Evolutionary conservation across 2,888 invertebrate species (phyloP), one percentile per base, ranked within the genome.

Genomic region (Hemithea aestivaria): DNA sequence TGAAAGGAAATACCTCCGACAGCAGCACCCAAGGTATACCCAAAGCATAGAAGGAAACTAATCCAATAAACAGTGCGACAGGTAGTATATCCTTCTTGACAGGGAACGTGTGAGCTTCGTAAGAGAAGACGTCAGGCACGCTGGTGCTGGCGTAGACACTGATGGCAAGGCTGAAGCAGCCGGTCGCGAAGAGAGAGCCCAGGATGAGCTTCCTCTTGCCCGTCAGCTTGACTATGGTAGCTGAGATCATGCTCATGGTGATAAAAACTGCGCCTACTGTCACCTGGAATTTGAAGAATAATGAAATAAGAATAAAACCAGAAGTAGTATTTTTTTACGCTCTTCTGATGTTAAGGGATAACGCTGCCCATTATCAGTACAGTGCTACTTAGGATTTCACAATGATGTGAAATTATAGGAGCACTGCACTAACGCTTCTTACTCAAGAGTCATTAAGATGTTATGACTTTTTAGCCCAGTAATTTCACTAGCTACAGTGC

Each of bases 1-100:
- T 89, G 48, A 89, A 87, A 0, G 90, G 89, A 51, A 90, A 90
- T 1, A 90, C 84, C 63, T 90, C 90, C 10, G 89, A 88, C 7
- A 90, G 51, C 41, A 90, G 55, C 40, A 89, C 79, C 90, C 90
- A 90, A 0, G 90, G 90, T 46, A 89, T 82, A 0, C 83, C 85
- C 24, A 83, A 56, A 10, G 73, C 69, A 8, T 65, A 73, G 39
- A 78, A 80, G 28, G 81, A 80, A 1, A 75, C 73, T 1, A 83
- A 56, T 48, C 81, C 48, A 40, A 88, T 57, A 37, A 87, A 82
- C 24, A 87, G 63, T 0, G 79, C 44, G 0, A 89, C 66, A 1
- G 88, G 88, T 7, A 85, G 37, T 1, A 73, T 44, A 1, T 82
- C 73, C 36, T 77, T 84, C n/a, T 73, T 66, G 2, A 73, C 61